Conservation (phyloP, 1,140 invertebrate species). For the Bombus pyrosoma region DNA sequence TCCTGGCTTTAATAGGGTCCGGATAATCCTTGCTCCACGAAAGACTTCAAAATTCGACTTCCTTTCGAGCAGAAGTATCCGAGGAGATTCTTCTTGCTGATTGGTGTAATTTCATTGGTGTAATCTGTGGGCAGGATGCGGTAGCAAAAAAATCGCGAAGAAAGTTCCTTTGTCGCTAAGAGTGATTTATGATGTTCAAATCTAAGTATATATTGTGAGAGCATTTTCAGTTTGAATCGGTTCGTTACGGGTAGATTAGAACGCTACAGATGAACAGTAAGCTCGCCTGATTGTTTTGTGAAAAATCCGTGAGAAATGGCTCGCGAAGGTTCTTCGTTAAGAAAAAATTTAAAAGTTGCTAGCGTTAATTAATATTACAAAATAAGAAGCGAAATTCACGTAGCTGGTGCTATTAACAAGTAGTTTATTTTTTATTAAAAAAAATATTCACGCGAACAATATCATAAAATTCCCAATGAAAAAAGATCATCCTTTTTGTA, state of each 20-base stretch:
- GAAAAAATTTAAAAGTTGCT: too few relatives aligned
- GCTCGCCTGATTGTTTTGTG: neutral
- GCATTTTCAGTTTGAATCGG: neutral
- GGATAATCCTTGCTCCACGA: too few relatives aligned
- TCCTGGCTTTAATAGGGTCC: neutral
- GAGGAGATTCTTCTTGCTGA: neutral
- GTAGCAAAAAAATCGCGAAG: neutral
- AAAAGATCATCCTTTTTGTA: neutral
- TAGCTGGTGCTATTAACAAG: too few relatives aligned
- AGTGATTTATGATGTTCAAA: constrained; percentile 6
- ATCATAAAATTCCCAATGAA: neutral
- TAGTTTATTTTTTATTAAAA: too few relatives aligned
- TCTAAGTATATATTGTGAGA: neutral
- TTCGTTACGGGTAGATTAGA: neutral
- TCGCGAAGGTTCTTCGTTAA: too few relatives aligned
- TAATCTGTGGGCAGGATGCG: neutral
- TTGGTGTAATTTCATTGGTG: neutral
- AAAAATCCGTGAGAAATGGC: neutral
- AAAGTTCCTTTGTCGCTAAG: neutral
- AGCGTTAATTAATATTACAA: too few relatives aligned
- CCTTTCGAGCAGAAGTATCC: neutral
- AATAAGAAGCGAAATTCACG: too few relatives aligned
- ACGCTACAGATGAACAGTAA: too few relatives aligned
- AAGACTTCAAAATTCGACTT: neutral
- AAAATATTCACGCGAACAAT: neutral